These are phyloP conservation scores for Heliconius hortense DNA, from an alignment of 2,888 invertebrate genomes.

Conservation along the genomic window DNA sequence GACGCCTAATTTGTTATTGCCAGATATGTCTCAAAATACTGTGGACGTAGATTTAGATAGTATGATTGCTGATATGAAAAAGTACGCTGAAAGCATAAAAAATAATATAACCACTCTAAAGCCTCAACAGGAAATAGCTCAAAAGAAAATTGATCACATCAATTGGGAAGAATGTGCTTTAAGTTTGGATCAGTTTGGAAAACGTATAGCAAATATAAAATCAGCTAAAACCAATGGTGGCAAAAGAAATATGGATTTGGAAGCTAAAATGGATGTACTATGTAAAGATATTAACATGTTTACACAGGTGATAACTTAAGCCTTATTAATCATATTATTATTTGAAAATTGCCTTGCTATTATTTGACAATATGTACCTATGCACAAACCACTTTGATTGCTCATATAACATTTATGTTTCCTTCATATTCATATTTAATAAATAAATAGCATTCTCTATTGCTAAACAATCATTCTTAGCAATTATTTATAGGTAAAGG, in stretches of 20 bases:
- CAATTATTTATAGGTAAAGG: no score
- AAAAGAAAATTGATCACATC: constrained; percentile 50
- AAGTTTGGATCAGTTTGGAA: constrained; percentile 65
- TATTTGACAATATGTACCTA: no score
- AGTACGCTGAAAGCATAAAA: constrained; percentile 63
- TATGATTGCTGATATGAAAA: constrained; percentile 61
- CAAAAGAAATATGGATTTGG: constrained; percentile 59
- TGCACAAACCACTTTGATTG: no score
- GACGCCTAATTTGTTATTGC: constrained; percentile 60
- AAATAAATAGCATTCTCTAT: no score
- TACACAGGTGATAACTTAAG: constrained; percentile 56
- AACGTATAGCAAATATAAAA: constrained; percentile 62
- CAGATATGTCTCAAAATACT: constrained; percentile 60
- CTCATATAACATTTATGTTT: no score
- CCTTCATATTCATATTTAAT: no score
- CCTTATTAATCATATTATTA: no score
- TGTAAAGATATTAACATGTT: constrained; percentile 68
- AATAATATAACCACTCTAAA: constrained; percentile 51
- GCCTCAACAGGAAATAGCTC: constrained; percentile 41
- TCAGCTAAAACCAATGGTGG: constrained; percentile 52
- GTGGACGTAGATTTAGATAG: constrained; percentile 60
- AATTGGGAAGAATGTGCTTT: constrained; percentile 63
- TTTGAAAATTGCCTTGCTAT: no score
- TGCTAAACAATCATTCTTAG: no score
- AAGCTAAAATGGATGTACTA: constrained; percentile 60